Base-by-base conservation (phyloP, 1,140 invertebrate species). In the Battus philenor region DNA sequence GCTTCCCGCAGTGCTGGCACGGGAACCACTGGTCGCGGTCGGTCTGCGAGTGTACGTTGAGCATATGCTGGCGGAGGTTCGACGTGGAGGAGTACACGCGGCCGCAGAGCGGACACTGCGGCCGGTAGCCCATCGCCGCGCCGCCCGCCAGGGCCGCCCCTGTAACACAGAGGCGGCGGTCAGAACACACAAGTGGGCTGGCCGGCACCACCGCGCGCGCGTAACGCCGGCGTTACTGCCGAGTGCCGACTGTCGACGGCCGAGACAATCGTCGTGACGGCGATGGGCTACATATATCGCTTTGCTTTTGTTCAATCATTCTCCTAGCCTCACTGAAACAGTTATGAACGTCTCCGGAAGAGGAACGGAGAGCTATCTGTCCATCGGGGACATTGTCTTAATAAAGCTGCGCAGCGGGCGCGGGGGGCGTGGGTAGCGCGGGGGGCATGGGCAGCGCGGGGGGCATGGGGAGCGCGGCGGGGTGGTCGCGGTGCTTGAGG, bases 1-100 rank as follows among this genome's bases (percentile, higher is more conserved):
- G 90, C 81, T 92, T 92, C 57, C 91, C 91, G 80, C 91, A 92
- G 56, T 92, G 87, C 77, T 89, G 88, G 81, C 91, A 93, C 58
- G 89, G 88, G 54, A 90, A 90, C 89, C 91, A 92, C 65, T 91
- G 90, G 68, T 92, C 90, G 63, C 89, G 89, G 44, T 90, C 88
- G 50, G 90, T 90, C 77, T 90, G 88, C 59, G 90, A 90, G 84
- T 92, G 91, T 66, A 92, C 90, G 74, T 92, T 92, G 85, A 90
- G 89, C 65, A 92, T 89, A 77, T 93, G 91, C 82, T 91, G 90
- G 58, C 89, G 87, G 47, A 92, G 88, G 81, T 92, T 91, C 81
- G 89, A 90, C 48, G 90, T 89, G 63, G 90, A 91, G 62, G 89
- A 91, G 87, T 91, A 91, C 76, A 89, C 87, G 60, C 90, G 88